These are phyloP conservation scores for Galerucella calmariensis DNA, from an alignment of 2,888 invertebrate genomes.

Conservation along the genomic window DNA sequence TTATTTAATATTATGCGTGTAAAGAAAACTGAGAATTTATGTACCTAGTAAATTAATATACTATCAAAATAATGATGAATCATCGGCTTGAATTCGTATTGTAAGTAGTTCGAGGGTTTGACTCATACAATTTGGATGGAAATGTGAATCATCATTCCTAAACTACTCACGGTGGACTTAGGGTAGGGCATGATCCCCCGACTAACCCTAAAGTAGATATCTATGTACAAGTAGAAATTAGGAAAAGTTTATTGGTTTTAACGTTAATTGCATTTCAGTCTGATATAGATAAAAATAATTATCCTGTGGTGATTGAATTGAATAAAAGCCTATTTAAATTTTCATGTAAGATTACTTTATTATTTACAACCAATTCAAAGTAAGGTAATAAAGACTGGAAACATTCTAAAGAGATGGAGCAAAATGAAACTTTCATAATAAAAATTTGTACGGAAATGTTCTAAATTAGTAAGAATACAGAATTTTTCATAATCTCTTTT, in stretches of 20 bases:
- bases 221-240: not conserved
- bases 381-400: no score
- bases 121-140: slow-evolving; percentile 14
- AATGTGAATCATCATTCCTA: slow-evolving; percentile 15
- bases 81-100: slow-evolving; percentile 27
- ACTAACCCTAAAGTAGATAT: slow-evolving; percentile 7
- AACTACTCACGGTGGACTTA: slow-evolving; percentile 5
- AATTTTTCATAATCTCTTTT: no score
- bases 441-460: no score
- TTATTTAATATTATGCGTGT: not conserved
- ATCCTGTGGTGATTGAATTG: no score
- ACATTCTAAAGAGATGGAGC: no score
- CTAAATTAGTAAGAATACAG: no score
- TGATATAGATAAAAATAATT: not conserved
- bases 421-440: no score
- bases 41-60: slow-evolving; percentile 5
- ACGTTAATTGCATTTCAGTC: not conserved
- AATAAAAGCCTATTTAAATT: no score
- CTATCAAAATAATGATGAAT: slow-evolving; percentile 35
- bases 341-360: no score
- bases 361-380: no score
- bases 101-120: slow-evolving; percentile 17
- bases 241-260: not conserved
- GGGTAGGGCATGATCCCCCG: slow-evolving; percentile 13
- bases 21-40: slow-evolving; percentile 5